Conservation (phyloP, 2,113 vertebrate genomes). For the Patagioenas fasciata region DNA sequence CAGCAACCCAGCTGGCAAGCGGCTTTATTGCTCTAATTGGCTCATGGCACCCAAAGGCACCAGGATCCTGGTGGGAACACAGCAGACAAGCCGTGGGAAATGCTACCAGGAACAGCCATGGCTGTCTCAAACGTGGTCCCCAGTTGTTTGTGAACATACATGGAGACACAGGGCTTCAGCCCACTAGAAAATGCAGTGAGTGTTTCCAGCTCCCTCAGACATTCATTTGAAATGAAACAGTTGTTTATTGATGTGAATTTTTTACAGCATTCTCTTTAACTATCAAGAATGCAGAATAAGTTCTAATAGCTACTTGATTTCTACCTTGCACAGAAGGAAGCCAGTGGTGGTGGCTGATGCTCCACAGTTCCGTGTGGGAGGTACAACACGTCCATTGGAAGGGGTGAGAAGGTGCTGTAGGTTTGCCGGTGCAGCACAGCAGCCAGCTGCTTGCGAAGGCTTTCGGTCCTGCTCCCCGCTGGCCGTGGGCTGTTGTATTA, state of each 20-base stretch:
- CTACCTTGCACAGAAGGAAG: not conserved
- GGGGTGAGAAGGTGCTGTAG: not conserved
- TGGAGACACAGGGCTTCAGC: not conserved
- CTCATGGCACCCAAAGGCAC: not conserved
- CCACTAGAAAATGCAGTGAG: not conserved
- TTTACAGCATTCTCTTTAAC: not conserved
- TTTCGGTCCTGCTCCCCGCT: not conserved
- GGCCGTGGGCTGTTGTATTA: not conserved
- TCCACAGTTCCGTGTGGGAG: fast-evolving
- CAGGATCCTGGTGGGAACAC: not conserved
- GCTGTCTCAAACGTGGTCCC: not conserved
- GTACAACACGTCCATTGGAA: not conserved
- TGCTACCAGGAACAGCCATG: fast-evolving
- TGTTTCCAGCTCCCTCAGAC: not conserved
- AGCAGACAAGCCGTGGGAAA: not conserved
- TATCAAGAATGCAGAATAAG: not conserved
- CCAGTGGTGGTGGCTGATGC: not conserved
- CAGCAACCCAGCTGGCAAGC: not conserved
- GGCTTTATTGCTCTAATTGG: not conserved
- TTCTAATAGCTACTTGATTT: not conserved
- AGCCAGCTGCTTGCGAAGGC: not conserved
- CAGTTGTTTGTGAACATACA: not conserved
- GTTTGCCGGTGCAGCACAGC: not conserved
- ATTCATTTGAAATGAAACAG: not conserved
- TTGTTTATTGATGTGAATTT: not conserved